Base-by-base conservation (phyloP, 2,113 vertebrate species). In the Bettongia penicillata region DNA sequence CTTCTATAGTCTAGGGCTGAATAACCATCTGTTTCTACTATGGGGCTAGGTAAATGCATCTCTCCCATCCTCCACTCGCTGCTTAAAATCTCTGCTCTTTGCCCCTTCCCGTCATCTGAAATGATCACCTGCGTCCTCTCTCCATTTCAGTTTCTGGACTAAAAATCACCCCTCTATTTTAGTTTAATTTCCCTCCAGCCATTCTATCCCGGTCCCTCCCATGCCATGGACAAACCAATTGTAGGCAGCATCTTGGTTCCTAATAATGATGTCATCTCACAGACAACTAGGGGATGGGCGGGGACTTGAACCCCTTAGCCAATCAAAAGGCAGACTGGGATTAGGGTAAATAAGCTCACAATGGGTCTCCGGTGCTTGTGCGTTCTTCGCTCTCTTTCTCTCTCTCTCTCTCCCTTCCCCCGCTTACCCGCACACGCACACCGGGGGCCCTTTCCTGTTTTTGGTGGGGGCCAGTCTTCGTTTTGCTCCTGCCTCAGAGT, bases 221-320 rank as follows among this genome's bases (percentile, higher is more conserved):
- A 90, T 8, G 11, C 31, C 37, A 61, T 37, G 52, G 10, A 11
- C 52, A 51, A 96, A 89, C 98, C 97, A 98, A 97, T 98, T 91
- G 48, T 37, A 3, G 91, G 90, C 49, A 89, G 53, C 9, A 8
- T 14, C 93, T 55, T 22, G 68, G 37, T 95, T 89, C 92, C 94
- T 91, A 0, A 52, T 7, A 95, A 93, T 97, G 98, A 97, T 77
- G 96, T 98, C 97, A 97, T 90, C 77, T 52, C 91, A n/a, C 90
- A 97, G 97, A 97, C 97, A 95, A 97, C 97, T 94, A 0, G 52
- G 91, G 92, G 53, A 51, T 84, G 5, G 93, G 57, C 90, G 25
- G 91, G 92, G 91, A 57, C 91, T 47, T 77, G 68, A 43, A 43
- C 37, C 19, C 37, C 68, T 77, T 43, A 77, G 68, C 68, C 68